Evolutionary conservation across 2,888 invertebrate genomes (phyloP).

Genomic region (Apodemia mormo): DNA sequence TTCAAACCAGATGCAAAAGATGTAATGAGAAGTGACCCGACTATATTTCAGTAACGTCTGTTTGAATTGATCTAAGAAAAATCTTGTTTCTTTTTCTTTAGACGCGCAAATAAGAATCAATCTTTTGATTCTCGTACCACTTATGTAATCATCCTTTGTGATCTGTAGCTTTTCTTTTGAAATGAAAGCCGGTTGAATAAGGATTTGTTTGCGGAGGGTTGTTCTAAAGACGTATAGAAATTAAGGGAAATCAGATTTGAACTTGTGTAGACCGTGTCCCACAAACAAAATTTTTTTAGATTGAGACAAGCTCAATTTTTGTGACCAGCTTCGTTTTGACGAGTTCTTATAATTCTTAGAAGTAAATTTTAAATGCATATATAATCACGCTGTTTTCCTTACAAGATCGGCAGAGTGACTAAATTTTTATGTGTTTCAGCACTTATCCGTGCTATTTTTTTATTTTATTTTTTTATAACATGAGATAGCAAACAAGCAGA

Average conservation of each 20-base stretch:
- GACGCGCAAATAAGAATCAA: slow-evolving; percentile 23
- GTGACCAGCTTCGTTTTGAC: no score
- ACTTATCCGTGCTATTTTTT: no score
- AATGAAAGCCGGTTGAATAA: slow-evolving; percentile 16
- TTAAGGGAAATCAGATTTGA: neutral
- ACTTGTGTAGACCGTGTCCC: no score
- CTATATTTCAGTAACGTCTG: slow-evolving; percentile 12
- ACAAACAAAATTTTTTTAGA: no score
- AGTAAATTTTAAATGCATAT: no score
- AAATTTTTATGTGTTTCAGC: no score
- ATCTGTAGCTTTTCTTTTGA: slow-evolving; percentile 19
- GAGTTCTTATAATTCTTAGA: no score
- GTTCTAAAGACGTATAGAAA: neutral
- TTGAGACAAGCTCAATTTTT: no score
- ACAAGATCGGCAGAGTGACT: no score
- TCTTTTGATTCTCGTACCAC: slow-evolving; percentile 16
- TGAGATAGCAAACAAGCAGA: no score
- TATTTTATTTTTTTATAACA: no score
- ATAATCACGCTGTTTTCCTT: no score
- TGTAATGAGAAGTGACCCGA: slow-evolving; percentile 23
- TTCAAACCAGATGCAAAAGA: slow-evolving; percentile 16
- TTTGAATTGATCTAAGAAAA: slow-evolving; percentile 17
- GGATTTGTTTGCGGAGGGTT: neutral
- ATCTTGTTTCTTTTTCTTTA: slow-evolving; percentile 18
- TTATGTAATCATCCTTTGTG: slow-evolving; percentile 21